Evolutionary conservation across 2,888 invertebrate genomes (phyloP).

Genomic region (Nebria brevicollis): DNA sequence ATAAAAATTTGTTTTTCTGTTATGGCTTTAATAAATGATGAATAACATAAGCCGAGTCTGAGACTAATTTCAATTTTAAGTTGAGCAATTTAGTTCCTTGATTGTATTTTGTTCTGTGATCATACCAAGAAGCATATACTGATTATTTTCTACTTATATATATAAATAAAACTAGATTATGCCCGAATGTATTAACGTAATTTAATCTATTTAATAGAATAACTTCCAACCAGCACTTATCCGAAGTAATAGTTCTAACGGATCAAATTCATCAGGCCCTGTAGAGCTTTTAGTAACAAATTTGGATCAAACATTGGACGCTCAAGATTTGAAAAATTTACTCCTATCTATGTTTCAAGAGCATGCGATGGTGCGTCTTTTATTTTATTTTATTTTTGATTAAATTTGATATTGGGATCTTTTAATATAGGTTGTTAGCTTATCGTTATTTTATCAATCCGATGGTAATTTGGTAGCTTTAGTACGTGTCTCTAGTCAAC

Average conservation of each 20-base stretch:
- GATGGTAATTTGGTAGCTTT: conserved; percentile 77
- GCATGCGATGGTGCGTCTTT: conserved; percentile 69
- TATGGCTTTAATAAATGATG: conserved; percentile 52
- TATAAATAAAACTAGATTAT: background rate
- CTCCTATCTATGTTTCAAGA: conserved; percentile 72
- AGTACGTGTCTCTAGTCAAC: conserved; percentile 72
- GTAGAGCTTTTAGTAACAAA: conserved; percentile 75
- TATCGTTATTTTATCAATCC: conserved; percentile 71
- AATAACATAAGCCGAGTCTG: conserved; percentile 60
- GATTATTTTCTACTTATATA: conserved; percentile 18
- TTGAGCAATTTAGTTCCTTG: conserved; percentile 49
- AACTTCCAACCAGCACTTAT: conserved; percentile 8
- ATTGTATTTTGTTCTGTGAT: conserved; percentile 50
- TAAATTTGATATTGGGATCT: conserved; percentile 17
- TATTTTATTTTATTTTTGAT: conserved; percentile 2
- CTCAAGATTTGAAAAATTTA: conserved; percentile 72
- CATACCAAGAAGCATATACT: conserved; percentile 49
- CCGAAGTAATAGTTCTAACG: conserved; percentile 32
- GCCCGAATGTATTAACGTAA: background rate
- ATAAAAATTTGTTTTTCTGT: no score
- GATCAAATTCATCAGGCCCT: conserved; percentile 55
- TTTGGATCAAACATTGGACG: conserved; percentile 75
- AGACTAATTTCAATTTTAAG: conserved; percentile 47
- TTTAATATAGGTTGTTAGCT: conserved; percentile 65
- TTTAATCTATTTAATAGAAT: conserved; percentile 19